Percentiles rank a stretch among this genome's conserved stretches.
Conservation (phyloP, 53 echinoderm and acorn worm species). For the Temnopleurus reevesii region DNA sequence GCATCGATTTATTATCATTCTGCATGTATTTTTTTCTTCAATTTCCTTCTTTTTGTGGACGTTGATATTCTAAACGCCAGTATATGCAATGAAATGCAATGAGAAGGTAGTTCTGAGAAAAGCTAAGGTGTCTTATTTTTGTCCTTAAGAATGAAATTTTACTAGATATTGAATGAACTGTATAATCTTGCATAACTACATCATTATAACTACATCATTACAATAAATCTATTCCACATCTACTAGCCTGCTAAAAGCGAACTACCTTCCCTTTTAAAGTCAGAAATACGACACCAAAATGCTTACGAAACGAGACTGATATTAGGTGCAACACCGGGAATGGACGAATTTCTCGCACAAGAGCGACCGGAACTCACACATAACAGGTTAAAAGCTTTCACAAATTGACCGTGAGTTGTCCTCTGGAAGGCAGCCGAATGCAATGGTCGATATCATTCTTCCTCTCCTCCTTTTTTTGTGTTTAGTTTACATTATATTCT, state of each 20-base stretch:
- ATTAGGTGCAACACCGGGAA: background rate
- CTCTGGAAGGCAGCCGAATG: background rate
- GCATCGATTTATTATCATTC: too few species aligned
- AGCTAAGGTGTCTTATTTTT: background rate
- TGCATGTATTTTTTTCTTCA: too few species aligned
- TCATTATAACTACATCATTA: too few species aligned
- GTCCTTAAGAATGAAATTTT: background rate
- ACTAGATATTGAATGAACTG: background rate
- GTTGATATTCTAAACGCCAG: too few species aligned
- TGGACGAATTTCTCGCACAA: background rate
- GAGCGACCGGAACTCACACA: constrained; percentile 3
- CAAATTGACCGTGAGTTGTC: constrained; percentile 33
- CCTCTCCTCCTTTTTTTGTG: background rate
- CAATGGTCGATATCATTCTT: background rate
- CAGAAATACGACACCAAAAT: background rate
- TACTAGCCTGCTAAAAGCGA: too few species aligned
- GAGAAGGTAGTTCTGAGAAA: background rate
- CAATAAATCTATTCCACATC: too few species aligned
- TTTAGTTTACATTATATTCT: background rate
- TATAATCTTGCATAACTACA: too few species aligned
- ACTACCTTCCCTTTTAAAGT: background rate
- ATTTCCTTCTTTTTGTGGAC: too few species aligned
- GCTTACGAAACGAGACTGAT: background rate
- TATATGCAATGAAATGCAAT: too few species aligned
- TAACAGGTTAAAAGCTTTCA: constrained; percentile 49